These are phyloP conservation scores for Notarius quadriscutis DNA, from an alignment of 2,113 vertebrate genomes.

Conservation along the genomic window DNA sequence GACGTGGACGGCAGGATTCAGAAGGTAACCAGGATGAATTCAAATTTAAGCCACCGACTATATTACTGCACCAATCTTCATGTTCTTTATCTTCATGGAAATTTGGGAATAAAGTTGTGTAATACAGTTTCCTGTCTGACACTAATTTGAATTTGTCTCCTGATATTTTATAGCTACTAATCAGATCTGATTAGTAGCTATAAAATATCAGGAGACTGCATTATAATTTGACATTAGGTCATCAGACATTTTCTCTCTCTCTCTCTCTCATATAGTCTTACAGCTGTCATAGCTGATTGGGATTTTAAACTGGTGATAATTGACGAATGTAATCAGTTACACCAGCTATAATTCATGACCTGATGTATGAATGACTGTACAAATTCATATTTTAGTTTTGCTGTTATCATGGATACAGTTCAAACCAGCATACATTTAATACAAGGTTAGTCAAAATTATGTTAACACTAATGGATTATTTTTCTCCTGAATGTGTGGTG, in stretches of 20 bases:
- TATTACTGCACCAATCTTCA: neutral
- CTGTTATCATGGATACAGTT: neutral
- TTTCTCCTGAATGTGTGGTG: too few species aligned
- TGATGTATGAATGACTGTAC: neutral
- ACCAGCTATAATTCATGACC: neutral
- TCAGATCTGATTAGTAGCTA: neutral
- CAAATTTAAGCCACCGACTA: neutral
- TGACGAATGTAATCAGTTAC: neutral
- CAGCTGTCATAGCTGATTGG: neutral
- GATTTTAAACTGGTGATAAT: too few species aligned
- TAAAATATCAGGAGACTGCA: neutral
- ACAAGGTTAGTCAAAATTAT: too few species aligned
- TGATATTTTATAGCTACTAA: too few species aligned
- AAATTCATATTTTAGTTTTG: neutral
- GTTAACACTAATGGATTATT: too few species aligned
- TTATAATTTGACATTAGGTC: neutral
- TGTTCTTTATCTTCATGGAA: neutral
- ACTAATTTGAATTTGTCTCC: too few species aligned
- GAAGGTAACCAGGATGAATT: slow-evolving; percentile 63
- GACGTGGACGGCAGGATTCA: slow-evolving; percentile 71
- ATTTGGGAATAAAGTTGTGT: too few species aligned
- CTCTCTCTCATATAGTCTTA: neutral
- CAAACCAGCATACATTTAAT: neutral
- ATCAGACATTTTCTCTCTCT: neutral
- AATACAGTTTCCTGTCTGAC: too few species aligned